Percentiles rank a stretch among this genome's conserved stretches.
Evolutionary conservation across 2,113 vertebrate species (phyloP).

Genomic region (Ophthalmolycus amberensis): DNA sequence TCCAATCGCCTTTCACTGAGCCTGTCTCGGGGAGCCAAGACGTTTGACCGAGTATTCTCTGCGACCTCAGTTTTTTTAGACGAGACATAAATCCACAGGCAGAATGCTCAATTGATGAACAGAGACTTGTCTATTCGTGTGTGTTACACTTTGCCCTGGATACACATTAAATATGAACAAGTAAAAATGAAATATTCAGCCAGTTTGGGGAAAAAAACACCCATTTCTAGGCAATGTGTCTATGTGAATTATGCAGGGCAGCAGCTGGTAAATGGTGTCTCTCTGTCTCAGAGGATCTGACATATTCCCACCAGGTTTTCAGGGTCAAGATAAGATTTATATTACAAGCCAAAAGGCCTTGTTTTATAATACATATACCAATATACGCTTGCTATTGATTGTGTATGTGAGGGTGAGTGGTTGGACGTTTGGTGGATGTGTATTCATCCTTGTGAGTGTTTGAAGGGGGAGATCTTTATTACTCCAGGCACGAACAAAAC

Average conservation of each 20-base stretch:
- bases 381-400: constrained; percentile 5
- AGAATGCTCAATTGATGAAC: not conserved
- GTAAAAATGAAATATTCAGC: constrained; percentile 76
- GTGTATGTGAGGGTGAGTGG: constrained; percentile 11
- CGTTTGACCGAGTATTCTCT: constrained; percentile 12
- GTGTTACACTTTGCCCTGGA: constrained; percentile 48
- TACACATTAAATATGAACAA: constrained; percentile 75
- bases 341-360: constrained; percentile 29
- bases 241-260: constrained; percentile 74
- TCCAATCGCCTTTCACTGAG: constrained; percentile 54
- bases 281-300: constrained; percentile 49
- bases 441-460: constrained; percentile 7
- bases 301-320: constrained; percentile 53
- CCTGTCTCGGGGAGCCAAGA: constrained; percentile 9
- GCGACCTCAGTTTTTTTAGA: constrained; percentile 16
- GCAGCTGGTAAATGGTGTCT: constrained; percentile 70
- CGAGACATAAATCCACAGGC: not conserved
- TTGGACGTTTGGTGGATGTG: not conserved
- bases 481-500: constrained; percentile 16
- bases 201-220: constrained; percentile 45
- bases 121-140: constrained; percentile 2
- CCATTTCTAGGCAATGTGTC: constrained; percentile 69
- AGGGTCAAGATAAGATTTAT: constrained; percentile 68
- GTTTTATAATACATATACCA: constrained; percentile 38
- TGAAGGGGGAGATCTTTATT: constrained; percentile 19